phyloP scores from a whole-genome alignment of 2,113 vertebrate species.

The Camarhynchus parvulus region DNA sequence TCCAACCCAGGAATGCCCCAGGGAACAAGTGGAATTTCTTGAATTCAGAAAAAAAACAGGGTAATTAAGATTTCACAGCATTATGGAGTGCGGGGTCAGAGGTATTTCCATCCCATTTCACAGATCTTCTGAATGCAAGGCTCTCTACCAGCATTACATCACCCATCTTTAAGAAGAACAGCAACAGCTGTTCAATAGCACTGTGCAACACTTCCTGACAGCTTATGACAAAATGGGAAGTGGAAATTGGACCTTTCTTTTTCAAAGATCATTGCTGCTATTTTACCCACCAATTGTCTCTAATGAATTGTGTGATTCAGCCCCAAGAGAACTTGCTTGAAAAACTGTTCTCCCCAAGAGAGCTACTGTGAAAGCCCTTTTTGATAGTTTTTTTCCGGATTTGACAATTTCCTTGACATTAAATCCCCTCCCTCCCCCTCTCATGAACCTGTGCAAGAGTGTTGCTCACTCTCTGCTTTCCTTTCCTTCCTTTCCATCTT shows the following conservation, averaged over 20 bases:
- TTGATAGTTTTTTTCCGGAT: not conserved
- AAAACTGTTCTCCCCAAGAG: not conserved
- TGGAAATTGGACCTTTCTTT: conserved; percentile 8
- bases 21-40: not conserved
- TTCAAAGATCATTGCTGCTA: not conserved
- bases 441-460: not conserved
- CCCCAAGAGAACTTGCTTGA: not conserved
- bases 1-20: not conserved
- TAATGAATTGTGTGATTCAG: not conserved
- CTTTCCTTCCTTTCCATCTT: not conserved
- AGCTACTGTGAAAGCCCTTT: not conserved
- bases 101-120: not conserved
- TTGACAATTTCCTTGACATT: not conserved
- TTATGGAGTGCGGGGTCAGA: not conserved
- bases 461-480: not conserved
- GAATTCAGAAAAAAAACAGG: not conserved
- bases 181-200: not conserved
- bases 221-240: conserved; percentile 25
- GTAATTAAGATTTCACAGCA: not conserved
- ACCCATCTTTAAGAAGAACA: not conserved
- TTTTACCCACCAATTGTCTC: not conserved
- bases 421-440: not conserved
- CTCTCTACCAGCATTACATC: not conserved
- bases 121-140: not conserved
- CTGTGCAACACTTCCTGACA: not conserved